Base-by-base conservation (phyloP, 2,113 vertebrate genomes). In the Aythya baeri region DNA sequence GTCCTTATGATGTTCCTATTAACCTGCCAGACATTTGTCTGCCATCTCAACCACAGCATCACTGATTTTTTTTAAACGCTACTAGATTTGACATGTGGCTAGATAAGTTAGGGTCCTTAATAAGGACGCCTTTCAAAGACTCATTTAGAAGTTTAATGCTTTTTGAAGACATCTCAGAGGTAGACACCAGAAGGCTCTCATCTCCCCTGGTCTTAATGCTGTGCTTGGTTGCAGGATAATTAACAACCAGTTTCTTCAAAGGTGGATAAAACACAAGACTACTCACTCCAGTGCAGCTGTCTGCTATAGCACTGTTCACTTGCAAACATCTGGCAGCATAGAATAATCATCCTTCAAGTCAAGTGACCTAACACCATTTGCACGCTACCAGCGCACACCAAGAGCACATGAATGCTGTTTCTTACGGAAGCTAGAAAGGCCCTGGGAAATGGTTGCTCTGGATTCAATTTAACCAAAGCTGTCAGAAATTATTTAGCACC, bases 391-490 rank as follows among this genome's bases (percentile, higher is more conserved):
- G 62, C 3, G 8, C 34, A 11, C 82, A 93, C 65, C 70, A 63
- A 43, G 62, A 14, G 8, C 63, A 76, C 66, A 62, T 23, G 44
- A 67, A 54, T 7, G 26, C 66, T 81, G 32, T 8, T 74, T 71
- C 74, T 62, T 55, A 91, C 11, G 2, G 89, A 88, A 91, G 67
- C 41, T 23, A 9, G 8, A 72, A 90, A 61, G 31, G 76, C 57
- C 58, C 76, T 84, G 67, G 76, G 71, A 95, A 96, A 84, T 6
- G 17, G 65, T 44, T 83, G 55, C 18, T 94, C 92, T 91, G 93
- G 62, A 91, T 95, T 91, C 91, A 91, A 77, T 93, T 97, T 89
- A 92, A 86, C 21, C 55, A 82, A 93, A 72, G 71, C 85, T 85
- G 54, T 63, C 89, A 87, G 26, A 89, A 97, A 34, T 83, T 87